Percentiles rank a stretch among this genome's conserved stretches.
Evolutionary conservation across 2,888 invertebrate species (phyloP).

Genomic region (Amitus sp.): DNA sequence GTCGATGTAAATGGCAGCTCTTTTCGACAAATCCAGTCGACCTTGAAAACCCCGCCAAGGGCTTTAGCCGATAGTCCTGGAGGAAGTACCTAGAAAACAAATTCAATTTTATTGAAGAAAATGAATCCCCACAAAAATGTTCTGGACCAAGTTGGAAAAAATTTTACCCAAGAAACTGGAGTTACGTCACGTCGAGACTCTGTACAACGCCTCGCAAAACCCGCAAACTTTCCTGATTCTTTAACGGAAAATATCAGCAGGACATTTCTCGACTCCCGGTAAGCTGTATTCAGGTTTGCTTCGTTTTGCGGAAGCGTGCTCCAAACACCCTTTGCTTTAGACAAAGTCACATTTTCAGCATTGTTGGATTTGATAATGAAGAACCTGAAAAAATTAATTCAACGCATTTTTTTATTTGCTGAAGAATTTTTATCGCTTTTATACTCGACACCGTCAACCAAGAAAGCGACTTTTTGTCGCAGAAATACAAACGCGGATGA

Average conservation of each 20-base stretch:
- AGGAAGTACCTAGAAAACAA: constrained; percentile 72
- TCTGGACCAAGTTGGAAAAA: neutral
- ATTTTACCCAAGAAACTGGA: constrained; percentile 87
- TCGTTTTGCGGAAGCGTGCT: constrained; percentile 98
- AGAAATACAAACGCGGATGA: too few species aligned
- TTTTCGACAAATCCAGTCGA: constrained; percentile 97
- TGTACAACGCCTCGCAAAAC: constrained; percentile 90
- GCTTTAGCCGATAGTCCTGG: constrained; percentile 93
- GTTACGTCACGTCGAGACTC: constrained; percentile 91
- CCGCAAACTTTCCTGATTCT: constrained; percentile 95
- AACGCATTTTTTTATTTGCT: too few species aligned
- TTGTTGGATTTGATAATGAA: constrained; percentile 99
- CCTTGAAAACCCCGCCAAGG: constrained; percentile 93
- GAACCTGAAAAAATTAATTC: constrained; percentile 72
- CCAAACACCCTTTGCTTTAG: constrained; percentile 97
- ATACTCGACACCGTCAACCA: too few species aligned
- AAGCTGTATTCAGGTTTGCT: constrained; percentile 94
- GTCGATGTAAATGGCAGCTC: constrained; percentile 94
- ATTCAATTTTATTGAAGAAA: too few species aligned
- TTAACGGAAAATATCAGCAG: constrained; percentile 96
- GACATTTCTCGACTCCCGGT: constrained; percentile 91
- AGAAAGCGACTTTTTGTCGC: too few species aligned
- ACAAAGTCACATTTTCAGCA: constrained; percentile 93
- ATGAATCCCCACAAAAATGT: too few species aligned
- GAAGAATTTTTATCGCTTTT: too few species aligned